Evolutionary conservation across 1,140 invertebrate species (phyloP), one percentile per base, ranked within the genome.

Genomic region (Neocloeon triangulifer): DNA sequence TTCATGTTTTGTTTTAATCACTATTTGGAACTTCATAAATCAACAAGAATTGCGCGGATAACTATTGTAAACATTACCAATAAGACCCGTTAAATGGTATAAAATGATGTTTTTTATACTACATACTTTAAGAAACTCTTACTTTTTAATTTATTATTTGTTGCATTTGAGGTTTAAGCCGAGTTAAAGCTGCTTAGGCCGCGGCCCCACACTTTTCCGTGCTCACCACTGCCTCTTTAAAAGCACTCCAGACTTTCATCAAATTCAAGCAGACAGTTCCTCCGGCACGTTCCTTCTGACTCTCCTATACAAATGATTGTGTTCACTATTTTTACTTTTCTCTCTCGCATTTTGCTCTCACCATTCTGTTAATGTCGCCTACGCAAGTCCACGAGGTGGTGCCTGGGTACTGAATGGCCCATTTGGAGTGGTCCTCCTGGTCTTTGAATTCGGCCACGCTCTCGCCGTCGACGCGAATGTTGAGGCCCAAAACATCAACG

Each of bases 321-420:
- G 25, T 17, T 39, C 32, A 29, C 32, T 16, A 22, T 38, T 32
- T 23, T 31, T 32, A 19, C n/a, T 25, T 32, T 1, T 12, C 31
- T 26, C 29, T 18, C n/a, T 26, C 1, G 23, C 33, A 33, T 35
- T 32, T 16, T 20, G 15, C 35, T 10, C 53, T 59, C 53, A 82
- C 77, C 50, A 76, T 73, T 62, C 88, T 63, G 50, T 95, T 95
- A 14, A 94, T 86, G 49, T 92, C 88, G 9, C 81, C 84, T 10
- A 94, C 67, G 48, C 89, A 95, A 34, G 74, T 63, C 76, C 78
- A 88, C 26, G 60, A 59, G 50, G 28, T 33, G 3, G 50, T 50
- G 1, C 74, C 61, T n/a, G n/a, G n/a, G n/a, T n/a, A n/a, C n/a
- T n/a, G n/a, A 3, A 89, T 66, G 1, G 78, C 75, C 85, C 85